Percentiles rank a stretch among this genome's conserved stretches.
phyloP scores from a whole-genome alignment of 2,113 vertebrate genomes.

The Eolophus roseicapilla region DNA sequence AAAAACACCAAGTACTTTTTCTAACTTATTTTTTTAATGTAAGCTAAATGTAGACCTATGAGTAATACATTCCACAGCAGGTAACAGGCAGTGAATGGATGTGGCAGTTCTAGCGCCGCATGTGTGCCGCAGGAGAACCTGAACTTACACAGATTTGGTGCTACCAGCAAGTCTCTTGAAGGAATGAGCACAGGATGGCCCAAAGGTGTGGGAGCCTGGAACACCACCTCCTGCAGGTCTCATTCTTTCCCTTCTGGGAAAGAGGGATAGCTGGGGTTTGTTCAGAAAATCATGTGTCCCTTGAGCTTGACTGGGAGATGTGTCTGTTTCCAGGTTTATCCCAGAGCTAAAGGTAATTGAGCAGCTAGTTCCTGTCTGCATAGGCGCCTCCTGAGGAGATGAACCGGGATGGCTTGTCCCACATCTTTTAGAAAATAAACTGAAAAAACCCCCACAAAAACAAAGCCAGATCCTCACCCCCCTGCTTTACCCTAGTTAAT shows the following conservation, averaged over 20 bases:
- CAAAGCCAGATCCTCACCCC: background rate
- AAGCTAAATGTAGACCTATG: background rate
- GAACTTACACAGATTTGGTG: background rate
- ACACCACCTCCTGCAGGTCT: background rate
- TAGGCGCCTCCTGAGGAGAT: background rate
- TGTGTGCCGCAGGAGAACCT: accelerated
- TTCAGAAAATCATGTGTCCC: background rate
- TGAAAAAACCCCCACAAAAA: background rate
- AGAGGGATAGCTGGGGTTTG: background rate
- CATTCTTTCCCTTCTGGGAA: background rate
- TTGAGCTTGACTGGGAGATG: background rate
- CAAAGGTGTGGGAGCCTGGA: background rate
- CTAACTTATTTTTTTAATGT: background rate
- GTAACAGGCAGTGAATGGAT: background rate
- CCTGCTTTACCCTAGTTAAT: background rate
- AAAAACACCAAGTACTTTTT: background rate
- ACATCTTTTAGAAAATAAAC: background rate
- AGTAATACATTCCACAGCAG: background rate
- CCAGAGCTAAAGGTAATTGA: background rate
- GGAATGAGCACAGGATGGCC: background rate
- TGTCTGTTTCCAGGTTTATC: background rate
- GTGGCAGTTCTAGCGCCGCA: background rate
- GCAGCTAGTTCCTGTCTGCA: background rate
- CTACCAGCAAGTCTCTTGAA: background rate
- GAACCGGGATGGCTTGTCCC: background rate